Conservation (phyloP, 2,797 vertebrate species). For the Cyprinella venusta region DNA sequence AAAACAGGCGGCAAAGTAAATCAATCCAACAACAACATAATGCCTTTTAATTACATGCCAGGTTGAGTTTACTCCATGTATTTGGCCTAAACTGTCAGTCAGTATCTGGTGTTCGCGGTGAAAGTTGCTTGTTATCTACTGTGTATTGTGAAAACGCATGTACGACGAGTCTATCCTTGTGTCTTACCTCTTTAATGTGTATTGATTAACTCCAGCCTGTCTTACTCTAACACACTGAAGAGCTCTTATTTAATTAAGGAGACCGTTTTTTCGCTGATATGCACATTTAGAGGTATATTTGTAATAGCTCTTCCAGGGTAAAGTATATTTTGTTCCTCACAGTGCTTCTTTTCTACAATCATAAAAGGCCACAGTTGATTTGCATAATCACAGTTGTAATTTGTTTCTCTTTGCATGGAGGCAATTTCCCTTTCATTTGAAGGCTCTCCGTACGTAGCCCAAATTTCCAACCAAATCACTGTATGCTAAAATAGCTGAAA, state of each 20-base stretch:
- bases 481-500: slow-evolving; percentile 67
- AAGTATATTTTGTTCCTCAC: slow-evolving; percentile 65
- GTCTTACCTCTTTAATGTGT: not conserved
- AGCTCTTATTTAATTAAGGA: slow-evolving; percentile 49
- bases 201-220: slow-evolving; percentile 37
- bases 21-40: slow-evolving; percentile 36
- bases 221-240: slow-evolving; percentile 17
- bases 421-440: slow-evolving; percentile 72
- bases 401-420: slow-evolving; percentile 74
- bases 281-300: slow-evolving; percentile 44
- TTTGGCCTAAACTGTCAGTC: slow-evolving; percentile 14
- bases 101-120: not conserved
- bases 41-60: slow-evolving; percentile 40
- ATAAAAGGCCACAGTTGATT: slow-evolving; percentile 78
- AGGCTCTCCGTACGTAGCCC: slow-evolving; percentile 71
- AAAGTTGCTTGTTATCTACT: not conserved
- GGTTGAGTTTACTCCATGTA: slow-evolving; percentile 13
- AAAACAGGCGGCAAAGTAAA: slow-evolving; percentile 29
- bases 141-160: not conserved
- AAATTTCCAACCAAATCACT: slow-evolving; percentile 71
- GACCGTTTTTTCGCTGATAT: slow-evolving; percentile 31
- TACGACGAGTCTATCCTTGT: not conserved
- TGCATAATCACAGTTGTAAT: slow-evolving; percentile 83
- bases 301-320: slow-evolving; percentile 45
- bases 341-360: slow-evolving; percentile 70